Base-by-base conservation (phyloP, 2,888 invertebrate genomes). In the Cerastis leucographa region DNA sequence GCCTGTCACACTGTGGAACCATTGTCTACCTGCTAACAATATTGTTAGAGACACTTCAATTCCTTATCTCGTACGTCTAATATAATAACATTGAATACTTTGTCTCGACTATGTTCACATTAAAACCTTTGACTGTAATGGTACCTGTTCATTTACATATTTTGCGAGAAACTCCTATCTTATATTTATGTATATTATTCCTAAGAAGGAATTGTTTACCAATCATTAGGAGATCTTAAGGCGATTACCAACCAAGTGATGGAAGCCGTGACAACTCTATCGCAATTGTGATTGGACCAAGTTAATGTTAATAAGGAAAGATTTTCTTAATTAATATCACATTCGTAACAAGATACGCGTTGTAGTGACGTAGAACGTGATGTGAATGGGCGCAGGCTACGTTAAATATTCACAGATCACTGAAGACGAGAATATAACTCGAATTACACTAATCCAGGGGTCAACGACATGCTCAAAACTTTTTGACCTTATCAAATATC, bases 401-500 rank as follows among this genome's bases (percentile, higher is more conserved):
- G 71, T 73, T 76, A 66, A 85, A 83, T 74, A 77, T 85, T 75
- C 62, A 80, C 78, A 80, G 74, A 78, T 77, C 71, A 77, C 62
- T 76, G 74, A 81, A 71, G 77, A 87, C 64, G 72, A 78, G 65
- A 82, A 73, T 74, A 59, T 51, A 71, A 78, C 81, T 78, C 64
- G 46, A 78, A 78, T 80, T 71, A 80, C 61, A 82, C 74, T 75
- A 78, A 86, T 80, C 76, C 74, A 65, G 77, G 87, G 91, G 91
- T 92, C 91, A 91, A 90, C 86, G 91, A 90, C 91, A 88, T 88
- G 83, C 78, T 85, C 82, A 87, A 86, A 89, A 86, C 85, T 87
- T 84, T 88, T 84, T 86, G 87, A 91, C 91, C 89, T 93, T 95
- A 94, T 94, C 93, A 91, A 85, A 90, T 85, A 85, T 86, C 88